A percentile compares a stretch with the other conserved stretches of the same genome.
Evolutionary conservation across 2,797 vertebrate species (phyloP).

Genomic region (Simalia tracyae): DNA sequence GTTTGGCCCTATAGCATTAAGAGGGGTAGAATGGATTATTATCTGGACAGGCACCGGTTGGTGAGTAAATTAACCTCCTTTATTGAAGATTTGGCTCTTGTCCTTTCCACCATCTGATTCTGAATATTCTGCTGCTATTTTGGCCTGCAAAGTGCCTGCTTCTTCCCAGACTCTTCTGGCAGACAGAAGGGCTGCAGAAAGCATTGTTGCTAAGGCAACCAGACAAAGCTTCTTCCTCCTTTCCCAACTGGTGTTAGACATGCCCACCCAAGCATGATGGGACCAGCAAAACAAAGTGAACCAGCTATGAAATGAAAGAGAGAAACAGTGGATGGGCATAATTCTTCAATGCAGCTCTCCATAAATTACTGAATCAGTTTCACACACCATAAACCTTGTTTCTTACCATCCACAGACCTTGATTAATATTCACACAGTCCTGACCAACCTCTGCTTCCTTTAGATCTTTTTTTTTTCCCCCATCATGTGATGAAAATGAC

Average conservation of each 20-base stretch:
- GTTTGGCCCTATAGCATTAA: not conserved
- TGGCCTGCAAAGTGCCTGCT: not conserved
- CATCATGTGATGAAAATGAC: not conserved
- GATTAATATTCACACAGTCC: not conserved
- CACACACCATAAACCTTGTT: not conserved
- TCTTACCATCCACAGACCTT: not conserved
- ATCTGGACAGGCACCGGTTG: not conserved
- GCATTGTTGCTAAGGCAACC: not conserved
- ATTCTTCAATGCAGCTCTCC: not conserved
- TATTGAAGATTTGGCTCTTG: not conserved
- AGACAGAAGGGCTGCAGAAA: not conserved
- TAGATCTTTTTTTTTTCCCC: not conserved
- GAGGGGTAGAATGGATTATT: not conserved
- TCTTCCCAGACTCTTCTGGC: not conserved
- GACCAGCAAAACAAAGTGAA: not conserved
- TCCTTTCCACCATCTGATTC: not conserved
- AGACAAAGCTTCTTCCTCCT: not conserved
- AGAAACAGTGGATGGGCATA: not conserved
- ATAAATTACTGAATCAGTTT: not conserved
- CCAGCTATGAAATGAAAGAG: not conserved
- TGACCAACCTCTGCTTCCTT: not conserved
- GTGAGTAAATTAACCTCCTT: not conserved
- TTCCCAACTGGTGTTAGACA: not conserved
- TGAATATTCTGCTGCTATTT: not conserved
- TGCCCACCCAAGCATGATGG: not conserved